Evolutionary conservation across 1,140 invertebrate species (phyloP).

Genomic region (Wiebesia pumilae): DNA sequence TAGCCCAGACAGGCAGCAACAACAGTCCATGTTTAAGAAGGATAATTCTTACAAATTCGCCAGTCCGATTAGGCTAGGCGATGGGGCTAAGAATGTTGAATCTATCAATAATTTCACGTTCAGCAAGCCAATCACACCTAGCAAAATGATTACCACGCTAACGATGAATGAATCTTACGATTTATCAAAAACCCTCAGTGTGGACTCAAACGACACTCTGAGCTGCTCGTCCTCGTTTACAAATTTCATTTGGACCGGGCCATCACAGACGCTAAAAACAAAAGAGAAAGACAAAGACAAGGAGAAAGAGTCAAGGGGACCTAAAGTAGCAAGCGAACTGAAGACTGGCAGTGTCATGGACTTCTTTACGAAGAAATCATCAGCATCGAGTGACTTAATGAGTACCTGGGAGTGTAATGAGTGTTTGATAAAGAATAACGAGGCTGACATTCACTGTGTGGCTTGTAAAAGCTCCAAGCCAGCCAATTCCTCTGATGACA

Average conservation of each 20-base stretch:
- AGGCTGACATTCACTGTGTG: conserved; percentile 62
- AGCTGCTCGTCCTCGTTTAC: conserved; percentile 43
- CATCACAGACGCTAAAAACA: conserved; percentile 60
- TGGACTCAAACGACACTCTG: conserved; percentile 50
- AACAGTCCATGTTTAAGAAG: conserved; percentile 33
- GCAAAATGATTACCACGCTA: conserved; percentile 51
- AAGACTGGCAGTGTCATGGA: conserved; percentile 69
- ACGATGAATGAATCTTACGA: conserved; percentile 41
- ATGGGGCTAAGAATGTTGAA: conserved; percentile 61
- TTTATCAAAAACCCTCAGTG: conserved; percentile 51
- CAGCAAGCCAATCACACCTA: conserved; percentile 73
- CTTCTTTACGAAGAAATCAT: conserved; percentile 52
- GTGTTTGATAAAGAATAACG: conserved; percentile 69
- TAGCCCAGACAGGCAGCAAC: neutral
- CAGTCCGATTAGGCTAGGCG: conserved; percentile 67
- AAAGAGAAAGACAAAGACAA: conserved; percentile 61
- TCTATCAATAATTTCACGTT: conserved; percentile 77
- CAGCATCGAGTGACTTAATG: conserved; percentile 9
- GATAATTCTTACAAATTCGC: conserved; percentile 68
- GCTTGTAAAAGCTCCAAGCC: conserved; percentile 65
- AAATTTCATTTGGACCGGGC: conserved; percentile 67
- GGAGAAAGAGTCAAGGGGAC: conserved; percentile 42
- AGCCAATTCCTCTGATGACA: conserved; percentile 41
- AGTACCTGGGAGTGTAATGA: conserved; percentile 76
- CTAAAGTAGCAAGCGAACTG: conserved; percentile 55